A percentile compares a stretch with the other conserved stretches of the same genome.
Conservation (phyloP, 1,140 invertebrate genomes). For the Aporrectodea caliginosa region DNA sequence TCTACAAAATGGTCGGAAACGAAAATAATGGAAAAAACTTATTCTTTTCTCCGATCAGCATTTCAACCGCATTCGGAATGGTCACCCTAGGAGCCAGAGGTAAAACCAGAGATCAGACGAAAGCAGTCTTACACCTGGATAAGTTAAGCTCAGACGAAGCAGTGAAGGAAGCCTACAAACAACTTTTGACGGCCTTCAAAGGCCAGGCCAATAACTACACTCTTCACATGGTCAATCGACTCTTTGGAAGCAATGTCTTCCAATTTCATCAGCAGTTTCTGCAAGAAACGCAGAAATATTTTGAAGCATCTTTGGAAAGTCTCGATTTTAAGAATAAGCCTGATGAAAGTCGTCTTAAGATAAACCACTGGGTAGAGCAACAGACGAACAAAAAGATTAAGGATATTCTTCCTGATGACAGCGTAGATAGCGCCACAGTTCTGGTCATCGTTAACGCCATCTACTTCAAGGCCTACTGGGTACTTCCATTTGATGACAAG, state of each 20-base stretch:
- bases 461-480: neutral
- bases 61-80: conserved; percentile 1
- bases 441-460: neutral
- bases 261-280: neutral
- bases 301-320: neutral
- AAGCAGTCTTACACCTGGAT: neutral
- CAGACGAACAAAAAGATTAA: neutral
- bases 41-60: conserved; percentile 16
- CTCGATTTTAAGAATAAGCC: neutral
- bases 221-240: neutral
- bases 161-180: neutral
- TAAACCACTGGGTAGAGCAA: neutral
- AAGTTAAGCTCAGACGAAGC: neutral
- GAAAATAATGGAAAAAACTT: neutral
- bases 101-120: neutral
- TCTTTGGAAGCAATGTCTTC: neutral
- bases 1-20: neutral
- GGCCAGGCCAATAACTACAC: neutral
- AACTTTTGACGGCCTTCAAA: neutral
- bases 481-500: neutral
- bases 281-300: neutral
- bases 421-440: neutral
- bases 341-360: neutral
- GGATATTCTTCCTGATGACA: neutral
- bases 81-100: neutral